Evolutionary conservation across 2,888 invertebrate genomes (phyloP), one percentile per base, ranked within the genome.

Genomic region (Epirrhoe tristata): DNA sequence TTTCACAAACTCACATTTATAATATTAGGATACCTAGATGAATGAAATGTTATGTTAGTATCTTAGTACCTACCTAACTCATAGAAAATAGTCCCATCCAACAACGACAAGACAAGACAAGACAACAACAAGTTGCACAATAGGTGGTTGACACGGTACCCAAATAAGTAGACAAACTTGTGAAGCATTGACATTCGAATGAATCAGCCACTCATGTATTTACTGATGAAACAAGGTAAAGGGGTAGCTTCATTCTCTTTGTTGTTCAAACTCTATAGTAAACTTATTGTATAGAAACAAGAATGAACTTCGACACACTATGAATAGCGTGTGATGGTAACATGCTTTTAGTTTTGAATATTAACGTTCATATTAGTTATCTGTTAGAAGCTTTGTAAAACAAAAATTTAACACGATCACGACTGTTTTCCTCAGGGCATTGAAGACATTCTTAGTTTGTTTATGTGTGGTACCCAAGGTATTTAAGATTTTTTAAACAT

Each of bases 121-220:
- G n/a, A n/a, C 36, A 36, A 39, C 39, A 10, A 39, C 10, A 39
- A 12, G 2, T 36, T 39, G 12, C 12, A 43, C 39, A 43, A 43
- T 39, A 39, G 12, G 10, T 43, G 1, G 2, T 10, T 39, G 7
- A 39, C 39, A 39, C 39, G 12, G 4, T 16, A 17, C 50, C 1
- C 5, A 17, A 50, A 8, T 10, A 43, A 43, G 8, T 54, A 46
- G 31, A 61, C 61, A 32, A 16, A 43, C 39, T 46, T 17, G 14
- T 34, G 6, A 59, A 52, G 53, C 53, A 53, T 60, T 53, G 55
- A 61, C 60, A 63, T 16, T 14, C 14, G 31, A 63, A 17, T 46
- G 6, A 52, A 56, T 32, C 24, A 62, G 17, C 17, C 12, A 36
- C 55, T 51, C 43, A 53, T 46, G n/a, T 52, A 24, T 24, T 24